Conservation (phyloP, 2,888 invertebrate species). For the Onchidella celtica region DNA sequence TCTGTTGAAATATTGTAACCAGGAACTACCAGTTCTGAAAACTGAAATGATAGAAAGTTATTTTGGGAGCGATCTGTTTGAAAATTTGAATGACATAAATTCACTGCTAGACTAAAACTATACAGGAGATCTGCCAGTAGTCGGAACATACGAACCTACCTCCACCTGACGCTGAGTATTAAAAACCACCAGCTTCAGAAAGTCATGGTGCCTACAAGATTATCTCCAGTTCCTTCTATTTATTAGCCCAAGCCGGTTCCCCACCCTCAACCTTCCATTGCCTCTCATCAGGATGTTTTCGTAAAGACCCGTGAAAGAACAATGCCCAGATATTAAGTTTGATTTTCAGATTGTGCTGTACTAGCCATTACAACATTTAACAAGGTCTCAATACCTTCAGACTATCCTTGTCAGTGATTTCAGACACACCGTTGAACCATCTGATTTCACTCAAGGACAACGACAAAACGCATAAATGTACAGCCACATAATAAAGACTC, state of each 20-base stretch:
- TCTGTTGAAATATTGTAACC: neutral
- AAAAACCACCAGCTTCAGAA: neutral
- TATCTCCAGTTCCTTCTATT: neutral
- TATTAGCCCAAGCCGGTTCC: neutral
- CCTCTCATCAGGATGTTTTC: too few species aligned
- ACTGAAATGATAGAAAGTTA: neutral
- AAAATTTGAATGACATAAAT: conserved; percentile 30
- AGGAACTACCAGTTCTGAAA: conserved; percentile 5
- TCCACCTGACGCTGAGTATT: neutral
- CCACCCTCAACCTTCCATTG: too few species aligned
- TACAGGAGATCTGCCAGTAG: neutral
- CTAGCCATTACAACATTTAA: too few species aligned
- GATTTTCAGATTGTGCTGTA: too few species aligned
- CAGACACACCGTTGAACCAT: too few species aligned
- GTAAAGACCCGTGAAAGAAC: too few species aligned
- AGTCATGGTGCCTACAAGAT: neutral
- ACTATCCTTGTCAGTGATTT: too few species aligned
- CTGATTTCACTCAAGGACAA: too few species aligned
- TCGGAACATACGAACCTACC: conserved; percentile 18
- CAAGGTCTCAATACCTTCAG: too few species aligned
- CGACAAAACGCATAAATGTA: too few species aligned
- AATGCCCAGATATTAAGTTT: too few species aligned
- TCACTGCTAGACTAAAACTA: conserved; percentile 17
- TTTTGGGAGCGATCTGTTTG: neutral
- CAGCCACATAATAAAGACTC: too few species aligned